A percentile compares a stretch with the other conserved stretches of the same genome.
Conservation (phyloP, 2,797 vertebrate genomes). For the Sitta carolinensis region DNA sequence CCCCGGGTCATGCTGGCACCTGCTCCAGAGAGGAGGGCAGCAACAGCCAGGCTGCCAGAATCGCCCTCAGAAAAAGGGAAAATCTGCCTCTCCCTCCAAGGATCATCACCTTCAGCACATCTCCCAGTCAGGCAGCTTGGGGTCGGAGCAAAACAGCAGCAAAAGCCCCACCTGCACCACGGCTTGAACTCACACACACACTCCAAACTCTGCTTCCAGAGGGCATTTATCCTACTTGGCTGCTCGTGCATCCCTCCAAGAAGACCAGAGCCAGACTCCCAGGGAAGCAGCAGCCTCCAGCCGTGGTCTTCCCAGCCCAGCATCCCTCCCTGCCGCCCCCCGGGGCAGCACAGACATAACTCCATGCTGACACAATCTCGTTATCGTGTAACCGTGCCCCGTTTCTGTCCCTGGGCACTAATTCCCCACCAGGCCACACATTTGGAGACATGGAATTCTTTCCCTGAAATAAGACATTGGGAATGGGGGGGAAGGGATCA, state of each 20-base stretch:
- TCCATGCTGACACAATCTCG: constrained; percentile 54
- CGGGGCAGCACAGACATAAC: not conserved
- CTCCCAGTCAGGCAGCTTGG: not conserved
- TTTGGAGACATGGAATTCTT: constrained; percentile 46
- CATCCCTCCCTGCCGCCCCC: not conserved
- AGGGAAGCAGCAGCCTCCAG: not conserved
- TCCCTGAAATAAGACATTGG: constrained; percentile 46
- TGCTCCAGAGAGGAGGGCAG: not conserved
- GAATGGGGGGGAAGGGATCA: not conserved
- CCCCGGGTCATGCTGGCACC: not conserved
- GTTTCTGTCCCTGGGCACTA: not conserved
- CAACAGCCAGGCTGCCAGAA: not conserved
- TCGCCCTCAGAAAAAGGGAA: not conserved
- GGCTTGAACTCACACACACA: accelerated
- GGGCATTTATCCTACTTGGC: not conserved
- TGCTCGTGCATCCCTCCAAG: not conserved
- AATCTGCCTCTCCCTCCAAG: not conserved
- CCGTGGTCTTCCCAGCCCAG: not conserved
- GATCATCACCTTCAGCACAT: too few species aligned
- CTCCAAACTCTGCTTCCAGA: not conserved
- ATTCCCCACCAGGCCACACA: constrained; percentile 33
- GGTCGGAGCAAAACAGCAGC: not conserved
- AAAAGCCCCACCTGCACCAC: not conserved
- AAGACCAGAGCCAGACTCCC: not conserved
- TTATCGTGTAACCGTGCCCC: constrained; percentile 14